phyloP scores from a whole-genome alignment of 1,140 invertebrate species.

The Anastatus disparis region DNA sequence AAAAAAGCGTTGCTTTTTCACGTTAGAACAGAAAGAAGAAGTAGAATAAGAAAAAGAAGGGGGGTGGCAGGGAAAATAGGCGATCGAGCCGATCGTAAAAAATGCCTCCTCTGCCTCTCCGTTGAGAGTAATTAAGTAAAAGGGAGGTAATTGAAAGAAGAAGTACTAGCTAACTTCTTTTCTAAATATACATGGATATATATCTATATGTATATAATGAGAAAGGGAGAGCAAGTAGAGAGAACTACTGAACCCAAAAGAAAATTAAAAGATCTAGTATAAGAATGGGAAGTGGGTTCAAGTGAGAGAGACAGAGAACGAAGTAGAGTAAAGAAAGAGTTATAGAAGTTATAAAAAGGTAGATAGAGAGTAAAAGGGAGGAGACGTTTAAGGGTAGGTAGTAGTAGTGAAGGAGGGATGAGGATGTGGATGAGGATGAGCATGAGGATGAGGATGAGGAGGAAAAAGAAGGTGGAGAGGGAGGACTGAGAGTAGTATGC shows the following conservation, averaged over 20 bases:
- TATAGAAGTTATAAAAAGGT: constrained; percentile 36
- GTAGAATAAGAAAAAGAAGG: not conserved
- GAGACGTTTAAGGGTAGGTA: constrained; percentile 12
- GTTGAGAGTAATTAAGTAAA: constrained; percentile 30
- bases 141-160: constrained; percentile 19
- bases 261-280: constrained; percentile 1
- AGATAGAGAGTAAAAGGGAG: constrained; percentile 6
- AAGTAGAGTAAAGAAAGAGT: constrained; percentile 14
- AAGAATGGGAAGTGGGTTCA: not conserved
- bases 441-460: not conserved
- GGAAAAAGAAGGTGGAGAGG: not conserved
- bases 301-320: not conserved
- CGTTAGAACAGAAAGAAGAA: too few species aligned
- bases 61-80: not conserved
- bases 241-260: too few species aligned
- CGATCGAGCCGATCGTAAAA: not conserved
- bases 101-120: not conserved
- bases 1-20: too few species aligned
- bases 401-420: too few species aligned
- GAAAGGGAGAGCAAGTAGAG: too few species aligned
- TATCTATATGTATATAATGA: too few species aligned
- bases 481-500: constrained; percentile 40
- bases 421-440: not conserved
- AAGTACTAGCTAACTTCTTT: too few species aligned
- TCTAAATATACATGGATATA: too few species aligned